Evolutionary conservation across 2,797 vertebrate species (phyloP), one percentile per base, ranked within the genome.

Genomic region (Scleropages formosus): DNA sequence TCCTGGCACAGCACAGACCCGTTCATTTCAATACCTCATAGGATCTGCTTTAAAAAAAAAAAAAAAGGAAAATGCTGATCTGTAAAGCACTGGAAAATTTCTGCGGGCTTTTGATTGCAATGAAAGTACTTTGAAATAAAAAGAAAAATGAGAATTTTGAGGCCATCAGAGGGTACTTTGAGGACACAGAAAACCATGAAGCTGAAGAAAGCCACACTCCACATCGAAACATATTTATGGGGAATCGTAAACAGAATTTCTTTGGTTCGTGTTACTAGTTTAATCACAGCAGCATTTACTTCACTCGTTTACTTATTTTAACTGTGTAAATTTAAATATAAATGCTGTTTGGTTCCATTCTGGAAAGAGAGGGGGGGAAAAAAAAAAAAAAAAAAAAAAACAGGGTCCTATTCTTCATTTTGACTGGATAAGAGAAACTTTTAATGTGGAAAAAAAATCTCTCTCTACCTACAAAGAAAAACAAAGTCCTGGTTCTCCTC

Each of bases 301-400:
- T 56, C 13, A 22, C 49, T 2, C 53, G 53, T 56, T 12, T 18
- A 56, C 11, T 56, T 18, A 11, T 56, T 56, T 27, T 27, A 49
- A 70, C 9, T 51, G 26, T 70, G 22, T 67, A 53, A 67, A 46
- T 69, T 70, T 51, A 39, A 22, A 70, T 70, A 49, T 56, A 9
- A 20, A 70, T 24, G 24, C 59, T 61, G 1, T 20, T 61, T 61
- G 59, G 59, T 61, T 20, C 4, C 20, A 67, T 53, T 49, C 20
- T 8, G 22, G n/a, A n/a, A n/a, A n/a, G n/a, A n/a, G n/a, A n/a
- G n/a, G n/a, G n/a, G n/a, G n/a, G n/a, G n/a, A n/a, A n/a, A n/a
- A n/a, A n/a, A n/a, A n/a, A n/a, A n/a, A n/a, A n/a, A n/a, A n/a
- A n/a, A n/a, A 70, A 53, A 67, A 70, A 70, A 70, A 27, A 67